A percentile compares a stretch with the other conserved stretches of the same genome.
phyloP scores from a whole-genome alignment of 2,888 invertebrate species.

The Machimus atricapillus region DNA sequence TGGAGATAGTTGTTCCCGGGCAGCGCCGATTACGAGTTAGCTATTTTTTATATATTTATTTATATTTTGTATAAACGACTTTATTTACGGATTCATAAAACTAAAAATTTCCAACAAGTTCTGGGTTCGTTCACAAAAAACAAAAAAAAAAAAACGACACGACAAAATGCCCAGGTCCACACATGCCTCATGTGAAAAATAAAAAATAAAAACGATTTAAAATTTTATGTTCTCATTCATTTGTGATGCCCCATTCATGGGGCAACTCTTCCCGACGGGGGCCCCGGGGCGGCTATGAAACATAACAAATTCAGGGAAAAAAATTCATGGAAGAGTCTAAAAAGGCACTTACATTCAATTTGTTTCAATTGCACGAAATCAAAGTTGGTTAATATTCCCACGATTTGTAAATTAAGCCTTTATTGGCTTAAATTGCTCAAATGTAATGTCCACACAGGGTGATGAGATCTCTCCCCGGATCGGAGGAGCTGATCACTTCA shows the following conservation, averaged over 20 bases:
- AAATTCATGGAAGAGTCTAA: constrained; percentile 38
- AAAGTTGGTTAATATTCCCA: constrained; percentile 49
- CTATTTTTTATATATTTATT: too few species aligned
- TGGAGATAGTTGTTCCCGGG: too few species aligned
- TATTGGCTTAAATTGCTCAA: constrained; percentile 49
- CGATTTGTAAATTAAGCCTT: constrained; percentile 50
- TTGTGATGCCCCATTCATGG: background rate
- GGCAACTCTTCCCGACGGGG: background rate
- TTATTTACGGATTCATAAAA: too few species aligned
- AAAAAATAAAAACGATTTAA: background rate
- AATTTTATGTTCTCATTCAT: background rate
- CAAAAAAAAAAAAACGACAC: too few species aligned
- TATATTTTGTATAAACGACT: too few species aligned
- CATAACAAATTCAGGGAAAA: constrained; percentile 37
- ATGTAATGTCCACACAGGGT: constrained; percentile 24
- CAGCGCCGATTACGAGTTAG: too few species aligned
- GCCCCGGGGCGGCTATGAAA: background rate
- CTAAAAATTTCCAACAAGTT: too few species aligned
- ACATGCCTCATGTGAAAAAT: background rate
- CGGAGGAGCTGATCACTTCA: constrained; percentile 32
- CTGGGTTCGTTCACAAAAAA: too few species aligned
- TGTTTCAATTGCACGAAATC: constrained; percentile 49
- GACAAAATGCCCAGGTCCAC: background rate
- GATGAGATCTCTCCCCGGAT: constrained; percentile 19
- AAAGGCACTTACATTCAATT: constrained; percentile 49